These are phyloP conservation scores for Podarcis muralis DNA, from an alignment of 2,113 vertebrate species.

Conservation along the genomic window DNA sequence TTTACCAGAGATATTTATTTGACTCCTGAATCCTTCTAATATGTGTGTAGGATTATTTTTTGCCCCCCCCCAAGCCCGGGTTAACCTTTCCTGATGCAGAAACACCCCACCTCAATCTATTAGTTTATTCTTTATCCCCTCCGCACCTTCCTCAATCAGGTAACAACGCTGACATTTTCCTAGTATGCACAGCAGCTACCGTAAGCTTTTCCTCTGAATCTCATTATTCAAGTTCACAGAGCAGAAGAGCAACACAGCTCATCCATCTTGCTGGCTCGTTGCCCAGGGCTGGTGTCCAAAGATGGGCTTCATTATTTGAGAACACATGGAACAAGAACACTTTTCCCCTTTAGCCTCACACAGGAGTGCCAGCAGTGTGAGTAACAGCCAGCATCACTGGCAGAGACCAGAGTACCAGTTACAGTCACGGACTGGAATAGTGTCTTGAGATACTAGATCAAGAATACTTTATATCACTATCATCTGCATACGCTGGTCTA, in stretches of 20 bases:
- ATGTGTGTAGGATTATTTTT: fast-evolving
- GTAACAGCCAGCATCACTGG: neutral
- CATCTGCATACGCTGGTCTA: neutral
- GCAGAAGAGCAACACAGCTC: slow-evolving; percentile 29
- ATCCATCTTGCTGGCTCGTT: slow-evolving; percentile 32
- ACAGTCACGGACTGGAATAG: neutral
- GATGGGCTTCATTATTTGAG: slow-evolving; percentile 27
- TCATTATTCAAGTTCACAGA: slow-evolving; percentile 34
- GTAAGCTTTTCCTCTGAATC: neutral
- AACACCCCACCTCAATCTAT: neutral
- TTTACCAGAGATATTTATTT: neutral
- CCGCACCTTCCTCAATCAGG: neutral
- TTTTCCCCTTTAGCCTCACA: slow-evolving; percentile 19
- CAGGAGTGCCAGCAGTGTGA: slow-evolving; percentile 18
- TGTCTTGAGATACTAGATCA: neutral
- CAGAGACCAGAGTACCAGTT: neutral
- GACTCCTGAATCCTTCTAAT: neutral
- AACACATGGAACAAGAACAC: slow-evolving; percentile 13
- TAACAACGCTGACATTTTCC: neutral
- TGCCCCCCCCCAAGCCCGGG: neutral
- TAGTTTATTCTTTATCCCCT: neutral
- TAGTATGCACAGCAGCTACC: neutral
- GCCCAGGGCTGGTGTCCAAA: slow-evolving; percentile 56
- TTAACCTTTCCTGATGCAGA: neutral
- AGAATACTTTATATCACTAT: neutral